Conservation (phyloP, 2,113 vertebrate species). For the Deroptyus accipitrinus region DNA sequence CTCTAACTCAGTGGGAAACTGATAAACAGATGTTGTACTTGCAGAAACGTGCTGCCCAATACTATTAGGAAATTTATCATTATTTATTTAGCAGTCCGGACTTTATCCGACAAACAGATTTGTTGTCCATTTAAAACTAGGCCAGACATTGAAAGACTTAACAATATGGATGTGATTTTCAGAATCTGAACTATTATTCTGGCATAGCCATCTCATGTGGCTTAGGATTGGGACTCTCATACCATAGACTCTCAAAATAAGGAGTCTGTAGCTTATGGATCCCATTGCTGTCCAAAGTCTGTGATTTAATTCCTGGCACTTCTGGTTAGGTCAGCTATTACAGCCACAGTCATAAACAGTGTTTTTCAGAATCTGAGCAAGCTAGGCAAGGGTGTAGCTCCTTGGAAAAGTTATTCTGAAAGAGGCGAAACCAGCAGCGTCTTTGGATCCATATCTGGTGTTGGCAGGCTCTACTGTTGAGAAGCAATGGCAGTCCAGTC, state of each 20-base stretch:
- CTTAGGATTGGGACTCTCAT: background rate
- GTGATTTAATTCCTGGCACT: conserved; percentile 52
- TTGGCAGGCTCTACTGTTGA: conserved; percentile 25
- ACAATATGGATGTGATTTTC: background rate
- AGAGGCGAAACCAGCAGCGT: background rate
- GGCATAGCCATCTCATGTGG: background rate
- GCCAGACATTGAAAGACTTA: background rate
- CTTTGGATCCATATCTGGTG: conserved; percentile 35
- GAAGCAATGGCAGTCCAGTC: background rate
- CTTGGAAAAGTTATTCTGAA: conserved; percentile 44
- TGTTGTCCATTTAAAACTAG: conserved; percentile 12
- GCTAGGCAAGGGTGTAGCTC: conserved; percentile 55
- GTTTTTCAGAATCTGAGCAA: conserved; percentile 44
- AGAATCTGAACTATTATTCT: background rate
- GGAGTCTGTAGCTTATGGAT: conserved; percentile 1
- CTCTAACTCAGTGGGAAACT: conserved; percentile 20
- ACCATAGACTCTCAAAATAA: background rate
- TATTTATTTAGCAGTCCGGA: conserved; percentile 39
- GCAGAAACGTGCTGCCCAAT: background rate
- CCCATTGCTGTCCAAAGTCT: background rate
- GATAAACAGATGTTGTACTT: conserved; percentile 28
- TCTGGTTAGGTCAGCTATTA: conserved; percentile 26
- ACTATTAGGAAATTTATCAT: conserved; percentile 23
- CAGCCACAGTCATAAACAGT: conserved; percentile 45
- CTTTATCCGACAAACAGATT: conserved; percentile 23